Conservation (phyloP, 2,113 vertebrate genomes). For the Apodemus speciosus region DNA sequence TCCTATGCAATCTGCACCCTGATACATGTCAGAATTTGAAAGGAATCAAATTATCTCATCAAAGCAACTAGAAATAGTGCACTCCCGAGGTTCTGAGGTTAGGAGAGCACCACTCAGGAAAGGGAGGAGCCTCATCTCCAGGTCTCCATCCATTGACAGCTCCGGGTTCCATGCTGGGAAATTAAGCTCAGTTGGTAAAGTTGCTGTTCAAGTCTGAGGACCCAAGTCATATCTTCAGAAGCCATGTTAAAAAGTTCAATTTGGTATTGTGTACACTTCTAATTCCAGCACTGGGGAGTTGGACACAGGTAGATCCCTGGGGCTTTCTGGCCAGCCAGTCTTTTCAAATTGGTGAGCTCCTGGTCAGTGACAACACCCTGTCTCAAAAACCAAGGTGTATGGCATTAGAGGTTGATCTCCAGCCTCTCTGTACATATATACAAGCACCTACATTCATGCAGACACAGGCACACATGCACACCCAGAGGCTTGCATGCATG, state of each 20-base stretch:
- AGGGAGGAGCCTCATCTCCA: background rate
- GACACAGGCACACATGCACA: background rate
- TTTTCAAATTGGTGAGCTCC: background rate
- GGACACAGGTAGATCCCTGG: background rate
- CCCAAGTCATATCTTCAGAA: too few relatives aligned
- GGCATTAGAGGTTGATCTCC: background rate
- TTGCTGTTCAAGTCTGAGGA: background rate
- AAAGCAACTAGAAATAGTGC: accelerated
- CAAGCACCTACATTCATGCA: background rate
- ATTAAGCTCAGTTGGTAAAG: background rate
- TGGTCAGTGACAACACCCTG: background rate
- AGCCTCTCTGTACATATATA: background rate
- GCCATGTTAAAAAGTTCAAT: background rate
- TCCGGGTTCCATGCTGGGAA: background rate
- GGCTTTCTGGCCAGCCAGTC: background rate
- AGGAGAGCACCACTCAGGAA: accelerated
- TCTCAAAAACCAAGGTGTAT: background rate
- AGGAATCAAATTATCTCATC: background rate
- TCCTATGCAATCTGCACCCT: background rate
- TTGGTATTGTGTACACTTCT: background rate
- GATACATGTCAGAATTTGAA: background rate
- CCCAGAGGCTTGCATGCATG: background rate
- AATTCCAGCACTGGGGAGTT: background rate
- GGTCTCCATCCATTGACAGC: background rate
- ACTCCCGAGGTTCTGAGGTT: background rate